Conservation (phyloP, 2,888 invertebrate genomes). For the Hedychridium roseum region DNA sequence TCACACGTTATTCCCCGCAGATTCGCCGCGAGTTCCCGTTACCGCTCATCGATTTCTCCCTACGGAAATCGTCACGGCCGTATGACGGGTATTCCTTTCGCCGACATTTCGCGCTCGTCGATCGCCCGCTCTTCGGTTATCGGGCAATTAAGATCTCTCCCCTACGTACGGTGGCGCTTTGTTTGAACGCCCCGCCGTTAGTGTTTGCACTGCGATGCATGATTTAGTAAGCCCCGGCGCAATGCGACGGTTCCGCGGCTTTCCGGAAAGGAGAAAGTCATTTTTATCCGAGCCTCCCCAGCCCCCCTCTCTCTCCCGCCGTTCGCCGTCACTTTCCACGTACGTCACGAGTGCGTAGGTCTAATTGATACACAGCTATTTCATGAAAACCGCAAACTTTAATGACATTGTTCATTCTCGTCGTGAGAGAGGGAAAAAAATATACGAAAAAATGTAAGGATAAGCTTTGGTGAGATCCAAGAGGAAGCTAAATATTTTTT, state of each 20-base stretch:
- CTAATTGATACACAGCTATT: too few species aligned
- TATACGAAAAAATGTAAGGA: too few species aligned
- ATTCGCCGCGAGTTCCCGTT: not conserved
- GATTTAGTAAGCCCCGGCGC: conserved; percentile 39
- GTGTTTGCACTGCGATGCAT: conserved; percentile 46
- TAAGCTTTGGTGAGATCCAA: not conserved
- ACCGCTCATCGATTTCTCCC: not conserved
- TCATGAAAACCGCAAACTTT: too few species aligned
- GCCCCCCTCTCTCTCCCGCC: too few species aligned
- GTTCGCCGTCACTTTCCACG: too few species aligned
- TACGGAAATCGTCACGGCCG: conserved; percentile 1
- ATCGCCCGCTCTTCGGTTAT: conserved; percentile 41
- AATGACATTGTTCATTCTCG: too few species aligned
- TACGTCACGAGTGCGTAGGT: too few species aligned
- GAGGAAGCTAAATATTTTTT: too few species aligned
- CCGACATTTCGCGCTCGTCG: conserved; percentile 19
- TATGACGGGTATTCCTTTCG: conserved; percentile 16
- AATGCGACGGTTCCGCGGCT: conserved; percentile 22
- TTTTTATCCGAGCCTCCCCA: too few species aligned
- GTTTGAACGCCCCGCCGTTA: conserved; percentile 18
- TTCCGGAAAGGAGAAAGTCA: too few species aligned
- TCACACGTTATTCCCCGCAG: not conserved
- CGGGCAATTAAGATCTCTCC: conserved; percentile 55
- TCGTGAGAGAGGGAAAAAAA: too few species aligned
- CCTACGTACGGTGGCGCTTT: too few species aligned